phyloP scores from a whole-genome alignment of 2,113 vertebrate genomes.

The Muscicapa adusta region DNA sequence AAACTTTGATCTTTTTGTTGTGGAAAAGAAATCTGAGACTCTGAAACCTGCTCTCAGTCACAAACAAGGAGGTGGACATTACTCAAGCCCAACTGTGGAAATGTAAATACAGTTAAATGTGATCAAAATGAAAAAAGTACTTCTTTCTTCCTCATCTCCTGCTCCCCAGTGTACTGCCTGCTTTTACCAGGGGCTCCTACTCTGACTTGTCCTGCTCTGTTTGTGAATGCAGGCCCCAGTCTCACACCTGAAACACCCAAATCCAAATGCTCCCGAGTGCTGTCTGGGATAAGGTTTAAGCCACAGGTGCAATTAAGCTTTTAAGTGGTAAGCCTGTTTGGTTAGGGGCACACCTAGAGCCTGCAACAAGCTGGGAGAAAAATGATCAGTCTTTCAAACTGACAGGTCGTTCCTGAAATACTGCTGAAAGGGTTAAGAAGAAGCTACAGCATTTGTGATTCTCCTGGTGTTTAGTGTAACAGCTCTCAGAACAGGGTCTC shows the following conservation, averaged over 20 bases:
- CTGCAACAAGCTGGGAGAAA: conserved; percentile 23
- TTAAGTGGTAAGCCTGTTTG: conserved; percentile 53
- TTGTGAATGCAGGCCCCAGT: background rate
- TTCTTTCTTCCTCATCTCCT: background rate
- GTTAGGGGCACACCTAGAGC: conserved; percentile 52
- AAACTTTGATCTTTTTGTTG: conserved; percentile 70
- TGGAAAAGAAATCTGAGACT: conserved; percentile 54
- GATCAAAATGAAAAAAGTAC: background rate
- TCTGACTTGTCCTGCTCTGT: background rate
- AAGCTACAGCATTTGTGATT: conserved; percentile 25
- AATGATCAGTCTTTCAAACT: background rate
- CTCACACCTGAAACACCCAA: conserved; percentile 40
- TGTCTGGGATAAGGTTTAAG: conserved; percentile 55
- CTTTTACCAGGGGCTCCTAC: background rate
- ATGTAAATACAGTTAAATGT: conserved; percentile 23
- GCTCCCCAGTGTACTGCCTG: background rate
- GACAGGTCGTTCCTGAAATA: conserved; percentile 35
- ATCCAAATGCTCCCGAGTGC: conserved; percentile 16
- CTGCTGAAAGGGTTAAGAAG: conserved; percentile 53
- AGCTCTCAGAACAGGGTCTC: background rate
- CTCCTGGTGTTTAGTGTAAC: conserved; percentile 41
- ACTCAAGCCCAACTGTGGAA: conserved; percentile 15
- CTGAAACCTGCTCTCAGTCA: conserved; percentile 36
- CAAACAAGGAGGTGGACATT: conserved; percentile 45
- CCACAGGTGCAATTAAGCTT: conserved; percentile 62